Evolutionary conservation across 2,888 invertebrate genomes (phyloP), one percentile per base, ranked within the genome.

Genomic region (Limnephilus lunatus): DNA sequence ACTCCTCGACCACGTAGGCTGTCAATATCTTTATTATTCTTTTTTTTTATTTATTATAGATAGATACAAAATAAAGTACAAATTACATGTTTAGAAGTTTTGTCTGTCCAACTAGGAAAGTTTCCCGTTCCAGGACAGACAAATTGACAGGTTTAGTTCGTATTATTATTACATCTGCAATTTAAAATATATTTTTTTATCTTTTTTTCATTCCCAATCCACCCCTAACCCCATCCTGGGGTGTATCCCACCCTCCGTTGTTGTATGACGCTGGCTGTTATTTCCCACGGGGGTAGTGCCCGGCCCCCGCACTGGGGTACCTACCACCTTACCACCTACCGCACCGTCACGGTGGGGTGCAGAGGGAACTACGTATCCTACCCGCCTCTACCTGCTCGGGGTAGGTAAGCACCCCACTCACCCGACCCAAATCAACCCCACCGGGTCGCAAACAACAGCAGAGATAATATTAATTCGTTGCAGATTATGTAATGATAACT

Each of bases 251-350:
- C 82, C 83, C 14, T 14, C 83, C 83, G 83, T 25, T 35, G 83
- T 83, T 83, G 83, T 83, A 83, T 85, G 85, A 91, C 91, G 90
- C 39, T 82, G 90, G 35, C 92, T 92, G 92, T 92, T 92, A 92
- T 92, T 92, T 92, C 92, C 92, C 92, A 92, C 92, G 92, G 90
- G 92, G 91, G 90, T 80, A 91, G 89, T 90, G 90, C 19, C 31
- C 25, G 53, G 25, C 53, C 53, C 53, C 25, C 53, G 19, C 7
- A 5, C 5, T 14, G 7, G 19, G 82, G 82, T 83, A 39, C 85
- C 35, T 25, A n/a, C 39, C 85, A n/a, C 14, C 53, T 44, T 44
- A 39, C 25, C 85, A 19, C 85, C 85, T n/a, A 5, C 39, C 12
- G 3, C 85, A 25, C 30, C 85, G n/a, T 85, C 85, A 85, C n/a